Conservation (phyloP, 2,797 vertebrate species). For the Crax fasciolata region DNA sequence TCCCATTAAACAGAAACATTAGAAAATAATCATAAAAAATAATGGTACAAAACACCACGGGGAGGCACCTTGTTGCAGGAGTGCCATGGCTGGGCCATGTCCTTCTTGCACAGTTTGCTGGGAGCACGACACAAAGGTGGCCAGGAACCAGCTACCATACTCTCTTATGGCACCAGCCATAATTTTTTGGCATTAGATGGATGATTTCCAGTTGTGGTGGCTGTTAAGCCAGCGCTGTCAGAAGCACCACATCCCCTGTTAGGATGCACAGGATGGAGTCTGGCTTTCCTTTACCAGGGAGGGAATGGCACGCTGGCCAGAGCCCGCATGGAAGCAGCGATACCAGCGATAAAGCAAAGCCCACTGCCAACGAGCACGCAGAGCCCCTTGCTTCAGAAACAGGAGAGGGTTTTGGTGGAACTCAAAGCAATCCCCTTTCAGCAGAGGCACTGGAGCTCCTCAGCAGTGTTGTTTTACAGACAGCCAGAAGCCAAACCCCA, state of each 20-base stretch:
- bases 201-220: background rate
- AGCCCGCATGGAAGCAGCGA: accelerated
- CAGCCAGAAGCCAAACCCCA: background rate
- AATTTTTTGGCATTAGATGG: background rate
- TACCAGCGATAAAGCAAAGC: background rate
- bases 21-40: background rate
- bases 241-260: background rate
- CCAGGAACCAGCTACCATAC: background rate
- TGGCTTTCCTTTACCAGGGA: background rate
- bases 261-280: background rate
- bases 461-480: background rate
- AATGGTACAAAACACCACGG: background rate
- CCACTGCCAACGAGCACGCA: accelerated
- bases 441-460: background rate
- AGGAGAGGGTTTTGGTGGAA: accelerated
- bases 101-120: background rate
- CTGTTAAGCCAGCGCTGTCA: background rate
- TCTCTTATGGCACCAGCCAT: background rate
- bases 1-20: background rate
- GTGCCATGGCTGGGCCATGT: background rate
- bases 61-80: background rate
- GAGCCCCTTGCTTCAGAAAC: background rate
- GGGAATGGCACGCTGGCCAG: background rate
- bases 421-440: background rate
- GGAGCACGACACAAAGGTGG: background rate